These are phyloP conservation scores for Gymnorhina tibicen DNA, from an alignment of 2,113 vertebrate genomes.

Conservation along the genomic window DNA sequence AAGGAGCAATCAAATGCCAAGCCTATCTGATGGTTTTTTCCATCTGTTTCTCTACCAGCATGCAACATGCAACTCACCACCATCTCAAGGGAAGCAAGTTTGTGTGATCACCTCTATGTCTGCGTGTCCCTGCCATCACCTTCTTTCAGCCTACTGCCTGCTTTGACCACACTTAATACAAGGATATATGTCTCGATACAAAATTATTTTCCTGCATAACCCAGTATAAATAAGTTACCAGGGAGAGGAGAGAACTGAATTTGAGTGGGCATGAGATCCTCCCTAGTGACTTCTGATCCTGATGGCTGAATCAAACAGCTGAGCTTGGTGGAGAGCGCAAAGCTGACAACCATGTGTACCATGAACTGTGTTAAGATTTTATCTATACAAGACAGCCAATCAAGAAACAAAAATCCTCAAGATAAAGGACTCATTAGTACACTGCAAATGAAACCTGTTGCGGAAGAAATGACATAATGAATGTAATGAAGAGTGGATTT, in stretches of 20 bases:
- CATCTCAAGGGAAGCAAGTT: background rate
- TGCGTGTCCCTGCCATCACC: background rate
- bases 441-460: background rate
- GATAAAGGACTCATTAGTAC: background rate
- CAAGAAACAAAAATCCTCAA: background rate
- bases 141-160: background rate
- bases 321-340: background rate
- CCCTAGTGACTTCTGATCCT: background rate
- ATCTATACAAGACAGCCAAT: background rate
- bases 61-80: background rate
- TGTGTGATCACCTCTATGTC: background rate
- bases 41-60: background rate
- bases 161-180: background rate
- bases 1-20: background rate
- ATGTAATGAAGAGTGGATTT: background rate
- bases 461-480: background rate
- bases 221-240: background rate
- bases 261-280: background rate
- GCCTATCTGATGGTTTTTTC: background rate
- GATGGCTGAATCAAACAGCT: background rate
- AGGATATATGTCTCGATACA: accelerated
- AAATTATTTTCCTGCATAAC: background rate
- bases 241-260: background rate
- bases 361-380: background rate
- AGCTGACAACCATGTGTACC: background rate